Percentiles rank a stretch among this genome's conserved stretches.
These are phyloP conservation scores for Brachypodius melanocephalos DNA, from an alignment of 2,113 vertebrate species.

Conservation along the genomic window DNA sequence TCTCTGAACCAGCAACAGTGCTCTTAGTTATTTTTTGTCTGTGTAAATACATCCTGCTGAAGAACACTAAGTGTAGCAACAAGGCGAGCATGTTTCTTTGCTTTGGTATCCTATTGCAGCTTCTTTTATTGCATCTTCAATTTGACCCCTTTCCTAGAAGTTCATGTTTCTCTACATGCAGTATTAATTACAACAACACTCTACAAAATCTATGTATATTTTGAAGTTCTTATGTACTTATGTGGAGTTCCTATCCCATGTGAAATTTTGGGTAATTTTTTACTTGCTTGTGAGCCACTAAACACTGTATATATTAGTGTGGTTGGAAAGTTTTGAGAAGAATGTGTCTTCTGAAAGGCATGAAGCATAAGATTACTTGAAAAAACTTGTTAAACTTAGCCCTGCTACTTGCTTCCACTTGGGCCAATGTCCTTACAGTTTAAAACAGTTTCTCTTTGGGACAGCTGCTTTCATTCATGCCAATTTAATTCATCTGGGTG, in stretches of 20 bases:
- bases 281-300: background rate
- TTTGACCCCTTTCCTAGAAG: background rate
- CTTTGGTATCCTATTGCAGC: background rate
- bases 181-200: background rate
- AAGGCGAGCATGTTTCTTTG: background rate
- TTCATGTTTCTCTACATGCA: background rate
- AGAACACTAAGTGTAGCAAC: background rate
- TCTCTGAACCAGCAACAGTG: background rate
- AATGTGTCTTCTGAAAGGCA: background rate
- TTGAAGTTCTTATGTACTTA: background rate
- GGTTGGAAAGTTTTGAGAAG: background rate
- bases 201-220: background rate
- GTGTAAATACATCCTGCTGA: background rate
- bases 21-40: background rate
- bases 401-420: background rate
- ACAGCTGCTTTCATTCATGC: background rate
- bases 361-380: background rate
- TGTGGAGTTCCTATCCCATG: fast-evolving
- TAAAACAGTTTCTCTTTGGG: background rate
- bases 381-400: background rate
- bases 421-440: background rate
- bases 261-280: background rate
- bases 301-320: background rate
- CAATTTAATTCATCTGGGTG: background rate
- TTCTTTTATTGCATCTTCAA: background rate